These are phyloP conservation scores for Barypeithes pellucidus DNA, from an alignment of 2,888 invertebrate species.

Conservation along the genomic window DNA sequence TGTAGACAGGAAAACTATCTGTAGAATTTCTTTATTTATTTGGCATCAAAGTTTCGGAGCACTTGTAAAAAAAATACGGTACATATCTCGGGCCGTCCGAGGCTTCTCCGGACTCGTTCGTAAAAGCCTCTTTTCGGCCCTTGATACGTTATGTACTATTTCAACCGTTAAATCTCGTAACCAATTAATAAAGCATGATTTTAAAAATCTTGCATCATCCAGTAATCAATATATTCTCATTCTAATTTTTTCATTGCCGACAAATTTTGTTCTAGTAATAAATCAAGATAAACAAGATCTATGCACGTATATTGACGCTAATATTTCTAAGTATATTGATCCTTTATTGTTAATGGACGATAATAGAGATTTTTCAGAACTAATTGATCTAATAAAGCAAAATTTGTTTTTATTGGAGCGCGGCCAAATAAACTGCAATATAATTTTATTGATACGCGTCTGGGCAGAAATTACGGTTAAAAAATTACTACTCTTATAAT, in stretches of 20 bases:
- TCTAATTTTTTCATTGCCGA: background rate
- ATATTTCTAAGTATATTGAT: conserved; percentile 42
- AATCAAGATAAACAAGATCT: conserved; percentile 39
- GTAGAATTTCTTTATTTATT: too few species aligned
- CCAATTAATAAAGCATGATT: background rate
- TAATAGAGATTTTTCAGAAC: conserved; percentile 26
- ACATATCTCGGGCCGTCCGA: too few species aligned
- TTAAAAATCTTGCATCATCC: background rate
- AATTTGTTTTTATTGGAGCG: conserved; percentile 41
- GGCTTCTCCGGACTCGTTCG: too few species aligned
- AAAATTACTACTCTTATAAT: too few species aligned
- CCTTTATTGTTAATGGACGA: conserved; percentile 26
- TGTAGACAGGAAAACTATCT: too few species aligned
- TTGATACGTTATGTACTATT: too few species aligned
- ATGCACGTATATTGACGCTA: conserved; percentile 13
- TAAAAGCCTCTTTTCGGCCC: too few species aligned
- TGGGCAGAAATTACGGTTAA: background rate
- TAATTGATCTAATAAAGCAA: conserved; percentile 45
- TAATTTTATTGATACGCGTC: background rate
- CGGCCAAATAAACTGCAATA: conserved; percentile 23
- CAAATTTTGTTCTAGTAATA: background rate
- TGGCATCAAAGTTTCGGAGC: too few species aligned
- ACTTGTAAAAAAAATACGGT: too few species aligned
- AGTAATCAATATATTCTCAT: background rate
- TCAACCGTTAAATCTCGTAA: background rate